Evolutionary conservation across 2,113 vertebrate species (phyloP), one percentile per base, ranked within the genome.

Genomic region (Tympanuchus pallidicinctus): DNA sequence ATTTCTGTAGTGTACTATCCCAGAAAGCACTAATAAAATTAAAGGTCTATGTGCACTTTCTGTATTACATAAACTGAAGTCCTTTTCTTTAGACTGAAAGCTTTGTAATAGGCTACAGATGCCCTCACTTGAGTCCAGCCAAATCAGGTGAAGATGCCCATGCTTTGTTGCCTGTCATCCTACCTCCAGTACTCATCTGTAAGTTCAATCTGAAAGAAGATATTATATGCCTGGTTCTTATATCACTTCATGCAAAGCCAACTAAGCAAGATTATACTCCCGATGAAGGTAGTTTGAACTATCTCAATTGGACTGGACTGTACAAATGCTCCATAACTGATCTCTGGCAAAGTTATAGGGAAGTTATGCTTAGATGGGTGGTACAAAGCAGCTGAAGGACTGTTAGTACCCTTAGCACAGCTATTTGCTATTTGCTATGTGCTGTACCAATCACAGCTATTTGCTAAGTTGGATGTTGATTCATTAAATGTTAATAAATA

Each of bases 11-110:
- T 20, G 5, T 18, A n/a, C 5, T 27, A 22, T 20, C 13, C 8
- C 10, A 11, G 24, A 81, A 66, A 71, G 4, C 2, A 64, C 19
- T 21, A 45, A 36, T 19, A 63, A 74, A 78, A 75, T 34, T 13
- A 42, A 75, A 67, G 2, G 3, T 81, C 8, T 10, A 14, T 15
- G 8, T 20, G 32, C 27, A 81, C 4, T 0, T 1, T 2, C 9
- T 17, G 19, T 40, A 21, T 13, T 42, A 22, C 45, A 22, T 48
- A 64, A 89, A 5, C 9, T 43, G 47, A 15, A 2, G 38, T 89
- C 22, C 40, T 82, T 38, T 4, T 30, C 60, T 64, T 17, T 47
- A 75, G 5, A 10, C 21, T 77, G 30, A 59, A 59, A 43, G 13
- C 2, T 47, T 56, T 89, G 38, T 43, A 36, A 52, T 48, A 56